Percentiles rank a stretch among this genome's conserved stretches.
Evolutionary conservation across 2,888 invertebrate genomes (phyloP).

Genomic region (Sphecodes monilicornis): DNA sequence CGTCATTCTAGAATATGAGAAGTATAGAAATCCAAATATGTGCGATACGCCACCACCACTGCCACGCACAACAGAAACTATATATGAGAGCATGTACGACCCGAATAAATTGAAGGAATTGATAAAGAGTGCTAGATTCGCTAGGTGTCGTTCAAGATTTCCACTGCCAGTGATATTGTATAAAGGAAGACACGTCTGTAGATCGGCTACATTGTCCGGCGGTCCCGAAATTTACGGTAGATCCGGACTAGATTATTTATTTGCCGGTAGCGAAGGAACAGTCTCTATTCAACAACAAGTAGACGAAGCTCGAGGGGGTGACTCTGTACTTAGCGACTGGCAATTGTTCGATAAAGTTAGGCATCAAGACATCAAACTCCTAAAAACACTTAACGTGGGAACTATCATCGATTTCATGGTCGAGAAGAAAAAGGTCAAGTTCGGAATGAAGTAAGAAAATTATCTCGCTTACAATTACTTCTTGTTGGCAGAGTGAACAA

Average conservation of each 20-base stretch:
- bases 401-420: conserved; percentile 94
- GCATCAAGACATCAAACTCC: conserved; percentile 89
- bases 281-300: conserved; percentile 64
- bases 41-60: conserved; percentile 78
- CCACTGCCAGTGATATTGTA: conserved; percentile 91
- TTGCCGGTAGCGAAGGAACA: conserved; percentile 81
- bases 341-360: conserved; percentile 88
- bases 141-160: conserved; percentile 91
- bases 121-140: conserved; percentile 89
- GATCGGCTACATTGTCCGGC: conserved; percentile 91
- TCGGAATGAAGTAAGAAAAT: conserved; percentile 90
- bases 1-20: conserved; percentile 88
- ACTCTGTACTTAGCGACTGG: conserved; percentile 84
- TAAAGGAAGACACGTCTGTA: conserved; percentile 90
- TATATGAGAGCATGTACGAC: conserved; percentile 87
- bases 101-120: conserved; percentile 87
- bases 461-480: background rate
- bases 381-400: conserved; percentile 89
- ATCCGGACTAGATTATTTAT: conserved; percentile 87
- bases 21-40: conserved; percentile 77
- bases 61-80: conserved; percentile 84
- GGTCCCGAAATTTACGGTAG: conserved; percentile 91
- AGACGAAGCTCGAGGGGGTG: conserved; percentile 74
- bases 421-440: conserved; percentile 93
- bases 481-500: background rate